These are phyloP conservation scores for Astropecten irregularis DNA, from an alignment of 53 echinoderm and acorn worm genomes.

Conservation along the genomic window DNA sequence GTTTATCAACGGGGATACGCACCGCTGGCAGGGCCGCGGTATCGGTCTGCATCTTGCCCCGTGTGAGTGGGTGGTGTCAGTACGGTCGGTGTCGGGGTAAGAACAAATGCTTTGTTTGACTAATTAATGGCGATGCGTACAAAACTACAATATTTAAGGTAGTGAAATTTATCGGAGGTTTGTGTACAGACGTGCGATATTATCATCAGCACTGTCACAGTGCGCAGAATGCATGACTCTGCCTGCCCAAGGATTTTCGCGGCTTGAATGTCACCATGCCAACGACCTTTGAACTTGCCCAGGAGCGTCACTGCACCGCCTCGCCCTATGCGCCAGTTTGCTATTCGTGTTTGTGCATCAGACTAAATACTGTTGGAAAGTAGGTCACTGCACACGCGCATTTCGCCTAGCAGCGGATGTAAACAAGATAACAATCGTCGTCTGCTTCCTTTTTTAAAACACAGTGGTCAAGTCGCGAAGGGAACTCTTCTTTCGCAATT, in stretches of 20 bases:
- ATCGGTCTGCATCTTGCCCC: slow-evolving; percentile 43
- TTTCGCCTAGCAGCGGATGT: slow-evolving; percentile 33
- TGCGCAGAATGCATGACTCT: no score
- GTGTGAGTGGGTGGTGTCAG: no score
- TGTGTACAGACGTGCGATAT: no score
- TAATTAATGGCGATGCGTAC: no score
- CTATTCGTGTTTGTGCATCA: no score
- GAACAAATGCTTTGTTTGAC: no score
- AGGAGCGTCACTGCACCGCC: slow-evolving; percentile 10
- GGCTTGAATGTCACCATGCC: slow-evolving; percentile 35
- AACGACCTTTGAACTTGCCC: slow-evolving; percentile 1
- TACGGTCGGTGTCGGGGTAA: no score
- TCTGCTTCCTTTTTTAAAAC: not conserved
- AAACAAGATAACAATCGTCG: slow-evolving; percentile 1
- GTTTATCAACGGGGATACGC: slow-evolving; percentile 95
- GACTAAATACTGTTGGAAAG: slow-evolving; percentile 11
- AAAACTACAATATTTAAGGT: no score
- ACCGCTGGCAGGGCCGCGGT: slow-evolving; percentile 93
- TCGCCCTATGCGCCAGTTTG: not conserved
- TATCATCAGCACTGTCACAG: no score
- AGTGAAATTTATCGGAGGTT: no score
- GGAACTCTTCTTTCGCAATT: no score
- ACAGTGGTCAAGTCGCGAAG: not conserved
- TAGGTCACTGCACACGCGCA: slow-evolving; percentile 32
- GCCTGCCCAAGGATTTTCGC: no score